Evolutionary conservation across 2,797 vertebrate species (phyloP).

Genomic region (Pachyuromys duprasi): DNA sequence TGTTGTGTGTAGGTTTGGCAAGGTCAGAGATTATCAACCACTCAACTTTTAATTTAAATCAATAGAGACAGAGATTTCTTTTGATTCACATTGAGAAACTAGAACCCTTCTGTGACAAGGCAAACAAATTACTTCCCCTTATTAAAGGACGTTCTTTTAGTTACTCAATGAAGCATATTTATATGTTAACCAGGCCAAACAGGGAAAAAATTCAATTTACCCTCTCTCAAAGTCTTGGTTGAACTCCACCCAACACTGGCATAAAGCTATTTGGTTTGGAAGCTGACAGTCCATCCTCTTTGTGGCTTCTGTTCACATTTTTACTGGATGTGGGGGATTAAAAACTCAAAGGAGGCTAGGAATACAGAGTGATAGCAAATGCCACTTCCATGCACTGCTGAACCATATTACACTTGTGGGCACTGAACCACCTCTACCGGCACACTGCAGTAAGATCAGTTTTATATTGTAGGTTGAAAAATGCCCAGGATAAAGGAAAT

Average conservation of each 20-base stretch:
- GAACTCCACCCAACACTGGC: slow-evolving; percentile 43
- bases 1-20: slow-evolving; percentile 27
- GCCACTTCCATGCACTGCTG: background rate
- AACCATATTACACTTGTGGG: background rate
- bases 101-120: slow-evolving; percentile 57
- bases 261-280: slow-evolving; percentile 73
- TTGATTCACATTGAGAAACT: slow-evolving; percentile 59
- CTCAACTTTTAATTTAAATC: slow-evolving; percentile 54
- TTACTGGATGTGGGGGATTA: slow-evolving; percentile 36
- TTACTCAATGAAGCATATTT: slow-evolving; percentile 61
- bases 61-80: slow-evolving; percentile 32
- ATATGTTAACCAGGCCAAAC: slow-evolving; percentile 67
- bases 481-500: slow-evolving; percentile 1
- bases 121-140: slow-evolving; percentile 63
- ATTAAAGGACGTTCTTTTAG: slow-evolving; percentile 48
- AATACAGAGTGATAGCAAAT: slow-evolving; percentile 56
- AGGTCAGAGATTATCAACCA: slow-evolving; percentile 36
- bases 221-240: slow-evolving; percentile 60
- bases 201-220: slow-evolving; percentile 59
- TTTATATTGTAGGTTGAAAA: slow-evolving; percentile 56
- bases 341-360: slow-evolving; percentile 60
- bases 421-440: background rate
- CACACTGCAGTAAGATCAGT: background rate
- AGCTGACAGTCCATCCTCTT: slow-evolving; percentile 50
- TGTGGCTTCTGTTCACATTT: slow-evolving; percentile 68